A percentile compares a stretch with the other conserved stretches of the same genome.
Conservation (phyloP, 2,888 invertebrate genomes). For the Drosophila neonasuta region DNA sequence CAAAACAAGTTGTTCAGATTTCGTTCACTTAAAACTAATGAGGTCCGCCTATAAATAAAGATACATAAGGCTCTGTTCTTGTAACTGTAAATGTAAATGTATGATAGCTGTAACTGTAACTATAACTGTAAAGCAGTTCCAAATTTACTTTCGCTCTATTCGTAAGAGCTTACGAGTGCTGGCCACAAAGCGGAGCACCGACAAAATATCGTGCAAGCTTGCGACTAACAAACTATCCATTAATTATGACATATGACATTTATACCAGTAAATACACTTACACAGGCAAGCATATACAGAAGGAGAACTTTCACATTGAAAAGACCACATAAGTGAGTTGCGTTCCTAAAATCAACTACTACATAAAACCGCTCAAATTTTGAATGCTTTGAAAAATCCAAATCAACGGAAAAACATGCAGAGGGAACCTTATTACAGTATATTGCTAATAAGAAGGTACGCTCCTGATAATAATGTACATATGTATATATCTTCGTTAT, state of each 20-base stretch:
- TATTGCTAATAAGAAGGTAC: too few relatives aligned
- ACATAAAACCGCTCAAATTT: background rate
- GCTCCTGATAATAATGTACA: too few relatives aligned
- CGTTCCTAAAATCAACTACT: constrained; percentile 26
- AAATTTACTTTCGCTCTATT: constrained; percentile 36
- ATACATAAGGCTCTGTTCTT: constrained; percentile 1
- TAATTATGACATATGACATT: constrained; percentile 68
- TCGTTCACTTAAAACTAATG: constrained; percentile 76
- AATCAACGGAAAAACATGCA: too few relatives aligned
- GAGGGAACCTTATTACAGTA: too few relatives aligned
- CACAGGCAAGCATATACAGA: constrained; percentile 10
- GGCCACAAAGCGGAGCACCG: constrained; percentile 49
- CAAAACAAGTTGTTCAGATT: constrained; percentile 76
- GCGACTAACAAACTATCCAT: constrained; percentile 53
- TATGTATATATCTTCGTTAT: too few relatives aligned
- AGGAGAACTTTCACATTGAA: background rate
- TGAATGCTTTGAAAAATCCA: too few relatives aligned
- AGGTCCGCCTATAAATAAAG: constrained; percentile 72
- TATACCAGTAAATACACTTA: constrained; percentile 41
- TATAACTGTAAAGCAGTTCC: background rate
- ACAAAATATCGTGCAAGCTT: constrained; percentile 52
- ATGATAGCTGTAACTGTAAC: background rate
- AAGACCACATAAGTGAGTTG: background rate
- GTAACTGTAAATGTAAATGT: constrained; percentile 32
- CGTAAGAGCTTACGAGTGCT: constrained; percentile 17